Evolutionary conservation across 2,888 invertebrate genomes (phyloP).

Genomic region (Nomada flava): DNA sequence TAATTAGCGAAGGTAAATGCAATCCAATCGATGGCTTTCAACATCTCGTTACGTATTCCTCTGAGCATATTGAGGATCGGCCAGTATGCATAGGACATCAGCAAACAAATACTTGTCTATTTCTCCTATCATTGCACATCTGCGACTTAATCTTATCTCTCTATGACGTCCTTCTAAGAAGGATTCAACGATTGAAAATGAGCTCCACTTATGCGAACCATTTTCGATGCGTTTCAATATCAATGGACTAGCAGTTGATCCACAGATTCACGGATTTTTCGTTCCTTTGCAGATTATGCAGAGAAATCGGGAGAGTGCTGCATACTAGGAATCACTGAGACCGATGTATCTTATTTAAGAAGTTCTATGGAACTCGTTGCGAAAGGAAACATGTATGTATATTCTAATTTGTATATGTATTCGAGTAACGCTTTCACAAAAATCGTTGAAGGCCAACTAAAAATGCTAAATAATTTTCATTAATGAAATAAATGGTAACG

Average conservation of each 20-base stretch:
- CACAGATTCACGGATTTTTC: constrained; percentile 4
- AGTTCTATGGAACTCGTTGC: constrained; percentile 20
- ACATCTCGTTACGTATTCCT: constrained; percentile 2
- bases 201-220: background rate
- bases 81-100: background rate
- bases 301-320: constrained; percentile 36
- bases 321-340: constrained; percentile 28
- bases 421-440: background rate
- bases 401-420: background rate
- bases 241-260: constrained; percentile 36
- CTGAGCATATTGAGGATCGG: constrained; percentile 7
- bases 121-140: background rate
- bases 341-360: constrained; percentile 7
- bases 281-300: constrained; percentile 17
- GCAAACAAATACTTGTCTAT: background rate
- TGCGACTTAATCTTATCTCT: constrained; percentile 1
- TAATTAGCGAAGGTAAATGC: constrained; percentile 16
- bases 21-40: constrained; percentile 15
- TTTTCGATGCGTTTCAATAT: constrained; percentile 29
- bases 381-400: background rate
- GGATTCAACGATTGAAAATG: background rate
- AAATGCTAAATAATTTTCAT: background rate
- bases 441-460: background rate
- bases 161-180: background rate
- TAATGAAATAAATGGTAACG: background rate